Conservation (phyloP, 2,797 vertebrate genomes). For the Gallinago solitaria region DNA sequence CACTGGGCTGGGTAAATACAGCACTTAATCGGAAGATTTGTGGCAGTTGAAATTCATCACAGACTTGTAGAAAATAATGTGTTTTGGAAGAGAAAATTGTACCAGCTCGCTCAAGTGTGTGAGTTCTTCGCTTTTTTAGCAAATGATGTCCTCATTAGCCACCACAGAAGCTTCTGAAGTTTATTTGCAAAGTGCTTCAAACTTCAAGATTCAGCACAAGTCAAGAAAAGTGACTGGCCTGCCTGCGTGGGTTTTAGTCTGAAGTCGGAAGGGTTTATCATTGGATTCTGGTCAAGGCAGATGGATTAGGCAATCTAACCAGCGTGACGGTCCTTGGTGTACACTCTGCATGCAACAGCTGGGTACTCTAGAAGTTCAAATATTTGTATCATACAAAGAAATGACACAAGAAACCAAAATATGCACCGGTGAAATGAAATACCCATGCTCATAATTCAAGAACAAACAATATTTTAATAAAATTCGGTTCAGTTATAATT, state of each 20-base stretch:
- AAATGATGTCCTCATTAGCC: not conserved
- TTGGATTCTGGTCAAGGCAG: not conserved
- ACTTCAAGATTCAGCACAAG: not conserved
- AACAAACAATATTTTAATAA: slow-evolving; percentile 29
- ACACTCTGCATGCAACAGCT: not conserved
- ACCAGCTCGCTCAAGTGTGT: not conserved
- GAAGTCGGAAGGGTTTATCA: not conserved
- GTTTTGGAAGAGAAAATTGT: not conserved
- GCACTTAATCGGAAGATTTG: not conserved
- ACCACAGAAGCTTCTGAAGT: not conserved
- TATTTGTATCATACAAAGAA: slow-evolving; percentile 1
- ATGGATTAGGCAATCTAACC: not conserved
- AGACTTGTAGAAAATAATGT: not conserved
- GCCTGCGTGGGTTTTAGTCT: not conserved
- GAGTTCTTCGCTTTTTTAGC: not conserved
- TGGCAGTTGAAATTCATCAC: not conserved
- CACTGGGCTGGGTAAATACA: not conserved
- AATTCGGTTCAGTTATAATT: not conserved
- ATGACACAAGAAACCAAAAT: not conserved
- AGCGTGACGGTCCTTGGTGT: not conserved
- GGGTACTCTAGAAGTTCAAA: not conserved
- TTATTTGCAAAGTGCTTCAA: not conserved
- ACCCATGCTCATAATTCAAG: not conserved
- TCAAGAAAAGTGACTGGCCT: not conserved
- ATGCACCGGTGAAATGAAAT: not conserved